Evolutionary conservation across 2,113 vertebrate genomes (phyloP).

Genomic region (Urocolius indicus): DNA sequence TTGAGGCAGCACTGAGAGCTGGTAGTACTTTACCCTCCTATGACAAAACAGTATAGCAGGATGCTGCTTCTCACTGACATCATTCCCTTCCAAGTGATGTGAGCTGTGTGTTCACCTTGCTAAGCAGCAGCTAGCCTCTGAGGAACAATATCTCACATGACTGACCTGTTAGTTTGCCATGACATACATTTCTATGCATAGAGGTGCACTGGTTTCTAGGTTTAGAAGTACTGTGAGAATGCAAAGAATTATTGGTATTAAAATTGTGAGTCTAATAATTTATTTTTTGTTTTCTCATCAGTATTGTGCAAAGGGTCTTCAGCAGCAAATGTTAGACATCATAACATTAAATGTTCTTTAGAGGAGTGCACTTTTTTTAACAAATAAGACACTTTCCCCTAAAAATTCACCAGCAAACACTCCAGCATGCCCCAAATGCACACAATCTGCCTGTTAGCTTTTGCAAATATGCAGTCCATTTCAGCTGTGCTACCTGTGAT

Average conservation of each 20-base stretch:
- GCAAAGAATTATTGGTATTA: constrained; percentile 10
- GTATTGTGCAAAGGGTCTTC: not conserved
- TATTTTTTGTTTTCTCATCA: not conserved
- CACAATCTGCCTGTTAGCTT: not conserved
- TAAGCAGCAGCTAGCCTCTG: not conserved
- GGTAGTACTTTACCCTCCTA: not conserved
- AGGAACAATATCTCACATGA: not conserved
- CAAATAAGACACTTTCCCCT: not conserved
- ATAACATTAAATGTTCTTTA: constrained; percentile 23
- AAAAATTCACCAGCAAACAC: not conserved
- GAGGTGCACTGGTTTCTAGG: not conserved
- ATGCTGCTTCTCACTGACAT: not conserved
- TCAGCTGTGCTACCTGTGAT: not conserved
- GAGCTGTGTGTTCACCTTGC: not conserved
- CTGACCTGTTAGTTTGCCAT: not conserved
- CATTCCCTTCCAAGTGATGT: not conserved
- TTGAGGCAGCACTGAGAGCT: not conserved
- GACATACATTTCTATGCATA: not conserved
- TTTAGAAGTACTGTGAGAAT: not conserved
- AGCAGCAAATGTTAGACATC: constrained; percentile 50
- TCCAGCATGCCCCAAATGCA: not conserved
- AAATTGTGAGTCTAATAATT: constrained; percentile 15
- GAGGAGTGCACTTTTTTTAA: not conserved
- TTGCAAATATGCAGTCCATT: not conserved
- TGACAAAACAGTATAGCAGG: not conserved